These are phyloP conservation scores for Sminthurides bifidus DNA, from an alignment of 1,140 invertebrate species.

Conservation along the genomic window DNA sequence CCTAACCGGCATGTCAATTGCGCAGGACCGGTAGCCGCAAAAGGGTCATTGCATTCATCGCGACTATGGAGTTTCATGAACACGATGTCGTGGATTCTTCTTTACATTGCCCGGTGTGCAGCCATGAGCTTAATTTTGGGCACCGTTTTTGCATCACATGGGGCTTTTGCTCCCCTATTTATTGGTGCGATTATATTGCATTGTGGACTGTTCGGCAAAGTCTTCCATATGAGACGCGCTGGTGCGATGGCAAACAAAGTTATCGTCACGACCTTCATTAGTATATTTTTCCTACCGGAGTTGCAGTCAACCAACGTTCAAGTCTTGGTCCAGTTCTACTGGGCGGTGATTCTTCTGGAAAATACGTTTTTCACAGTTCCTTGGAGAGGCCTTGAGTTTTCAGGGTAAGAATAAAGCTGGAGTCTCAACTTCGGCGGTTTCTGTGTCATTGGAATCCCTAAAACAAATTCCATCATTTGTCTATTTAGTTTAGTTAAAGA, in stretches of 20 bases:
- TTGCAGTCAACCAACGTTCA: conserved; percentile 7
- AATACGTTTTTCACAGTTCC: conserved; percentile 25
- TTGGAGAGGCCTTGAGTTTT: conserved; percentile 14
- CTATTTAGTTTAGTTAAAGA: too few species aligned
- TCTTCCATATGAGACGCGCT: conserved; percentile 14
- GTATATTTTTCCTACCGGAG: conserved; percentile 25
- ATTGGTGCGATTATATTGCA: conserved; percentile 4
- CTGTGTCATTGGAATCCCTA: too few species aligned
- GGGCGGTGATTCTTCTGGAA: conserved; percentile 12
- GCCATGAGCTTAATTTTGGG: background rate
- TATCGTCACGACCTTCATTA: conserved; percentile 21
- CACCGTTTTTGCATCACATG: background rate
- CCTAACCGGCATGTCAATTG: background rate
- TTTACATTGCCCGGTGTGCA: conserved; percentile 12
- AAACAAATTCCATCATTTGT: too few species aligned
- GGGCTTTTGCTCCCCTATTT: background rate
- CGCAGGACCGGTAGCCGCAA: conserved; percentile 20
- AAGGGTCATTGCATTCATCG: conserved; percentile 2
- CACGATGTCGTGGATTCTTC: conserved; percentile 19
- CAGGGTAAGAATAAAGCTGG: conserved; percentile 3
- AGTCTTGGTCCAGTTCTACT: conserved; percentile 18
- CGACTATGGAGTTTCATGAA: conserved; percentile 15
- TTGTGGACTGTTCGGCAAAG: conserved; percentile 8
- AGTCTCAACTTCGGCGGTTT: too few species aligned
- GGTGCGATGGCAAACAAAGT: conserved; percentile 22